Conservation (phyloP, 2,797 vertebrate species). For the Diplodus sargus region DNA sequence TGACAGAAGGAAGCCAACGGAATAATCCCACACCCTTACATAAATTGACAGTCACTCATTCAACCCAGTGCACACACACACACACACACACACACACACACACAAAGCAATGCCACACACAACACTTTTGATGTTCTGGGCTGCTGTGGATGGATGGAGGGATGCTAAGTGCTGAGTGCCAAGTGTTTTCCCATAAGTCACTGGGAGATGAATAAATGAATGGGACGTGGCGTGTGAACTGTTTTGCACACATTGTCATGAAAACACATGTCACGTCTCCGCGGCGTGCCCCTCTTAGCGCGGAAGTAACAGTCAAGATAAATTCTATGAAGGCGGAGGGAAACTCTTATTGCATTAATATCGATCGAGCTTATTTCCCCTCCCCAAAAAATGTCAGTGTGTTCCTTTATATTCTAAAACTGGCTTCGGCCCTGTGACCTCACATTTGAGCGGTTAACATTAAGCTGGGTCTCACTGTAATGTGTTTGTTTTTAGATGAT, state of each 20-base stretch:
- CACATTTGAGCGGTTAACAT: not conserved
- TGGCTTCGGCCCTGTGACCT: conserved; percentile 18
- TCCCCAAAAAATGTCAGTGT: not conserved
- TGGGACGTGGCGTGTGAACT: conserved; percentile 42
- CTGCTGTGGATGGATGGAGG: conserved; percentile 53
- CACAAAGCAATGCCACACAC: conserved; percentile 16
- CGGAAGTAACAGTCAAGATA: conserved; percentile 32
- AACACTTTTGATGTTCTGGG: conserved; percentile 55
- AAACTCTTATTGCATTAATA: conserved; percentile 11
- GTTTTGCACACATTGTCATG: conserved; percentile 40
- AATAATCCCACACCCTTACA: conserved; percentile 76
- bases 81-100: conserved; percentile 26
- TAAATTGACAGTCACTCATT: conserved; percentile 79
- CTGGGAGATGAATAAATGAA: conserved; percentile 71
- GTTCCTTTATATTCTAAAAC: conserved; percentile 23
- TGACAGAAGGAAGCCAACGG: conserved; percentile 61
- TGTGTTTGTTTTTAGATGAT: not conserved
- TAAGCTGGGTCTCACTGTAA: not conserved
- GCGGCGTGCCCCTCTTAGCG: conserved; percentile 29
- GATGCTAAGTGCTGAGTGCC: conserved; percentile 63
- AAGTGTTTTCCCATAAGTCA: conserved; percentile 69
- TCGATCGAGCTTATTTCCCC: not conserved
- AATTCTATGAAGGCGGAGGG: not conserved
- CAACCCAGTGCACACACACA: conserved; percentile 21
- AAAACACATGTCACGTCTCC: conserved; percentile 55